Percentiles rank a stretch among this genome's conserved stretches.
Conservation (phyloP, 1,140 invertebrate species). For the Vollenhovia emeryi region DNA sequence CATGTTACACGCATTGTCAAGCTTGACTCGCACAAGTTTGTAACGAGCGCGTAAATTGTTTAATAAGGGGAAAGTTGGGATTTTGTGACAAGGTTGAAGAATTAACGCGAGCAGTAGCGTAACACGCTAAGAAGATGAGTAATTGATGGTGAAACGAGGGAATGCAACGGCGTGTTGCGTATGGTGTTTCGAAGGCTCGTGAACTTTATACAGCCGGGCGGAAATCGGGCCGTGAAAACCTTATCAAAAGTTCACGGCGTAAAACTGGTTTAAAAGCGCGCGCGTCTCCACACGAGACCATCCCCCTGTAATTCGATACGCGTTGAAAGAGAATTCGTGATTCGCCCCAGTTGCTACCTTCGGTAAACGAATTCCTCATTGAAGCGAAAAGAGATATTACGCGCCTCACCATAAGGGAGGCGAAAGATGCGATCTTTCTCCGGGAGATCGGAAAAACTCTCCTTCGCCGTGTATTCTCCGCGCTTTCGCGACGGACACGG, state of each 20-base stretch:
- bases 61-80: conserved; percentile 17
- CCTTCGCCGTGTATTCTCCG: background rate
- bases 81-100: conserved; percentile 19
- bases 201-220: conserved; percentile 21
- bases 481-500: background rate
- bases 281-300: background rate
- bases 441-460: background rate
- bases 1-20: background rate
- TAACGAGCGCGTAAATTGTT: conserved; percentile 6
- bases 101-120: conserved; percentile 5
- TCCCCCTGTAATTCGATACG: conserved; percentile 23
- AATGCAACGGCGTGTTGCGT: background rate
- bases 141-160: background rate
- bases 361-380: conserved; percentile 54
- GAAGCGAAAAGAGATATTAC: conserved; percentile 60
- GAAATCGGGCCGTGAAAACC: conserved; percentile 8
- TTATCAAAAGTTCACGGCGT: conserved; percentile 55
- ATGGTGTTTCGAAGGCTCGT: background rate
- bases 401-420: background rate
- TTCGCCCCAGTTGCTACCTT: conserved; percentile 32
- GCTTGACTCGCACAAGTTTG: background rate
- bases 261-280: conserved; percentile 29
- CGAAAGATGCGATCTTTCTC: background rate
- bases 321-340: conserved; percentile 45
- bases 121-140: conserved; percentile 10